Evolutionary conservation across 2,797 vertebrate genomes (phyloP), one percentile per base, ranked within the genome.

Genomic region (Eidolon dupreanum): DNA sequence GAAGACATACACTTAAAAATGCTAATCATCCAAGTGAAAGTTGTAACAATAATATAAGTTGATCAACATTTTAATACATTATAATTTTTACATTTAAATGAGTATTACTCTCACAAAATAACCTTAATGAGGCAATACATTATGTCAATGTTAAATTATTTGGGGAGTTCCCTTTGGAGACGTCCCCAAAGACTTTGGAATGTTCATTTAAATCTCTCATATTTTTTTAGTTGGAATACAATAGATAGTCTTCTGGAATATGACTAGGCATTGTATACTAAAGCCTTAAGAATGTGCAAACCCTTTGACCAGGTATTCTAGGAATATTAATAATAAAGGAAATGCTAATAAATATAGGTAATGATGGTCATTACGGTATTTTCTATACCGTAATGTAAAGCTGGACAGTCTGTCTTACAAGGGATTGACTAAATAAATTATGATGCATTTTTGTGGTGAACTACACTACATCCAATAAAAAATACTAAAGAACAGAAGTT

Each of bases 81-180:
- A 61, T 15, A 89, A 92, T 82, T 88, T 97, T 96, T 70, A 93
- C 5, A 96, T 53, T 36, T 53, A 91, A 94, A 93, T 79, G 15
- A 93, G 8, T 31, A 86, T 55, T 92, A 46, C 2, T 49, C 19
- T 53, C 70, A 88, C 57, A 94, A 91, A 83, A 65, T 66, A 93
- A 88, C 5, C 77, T 57, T 93, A 96, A 61, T 5, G 1, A 92
- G 31, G 53, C 63, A 96, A 87, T 49, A 33, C 8, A 88, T 90
- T 89, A 89, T 85, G 87, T 92, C 43, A 77, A 78, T 46, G 15
- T 59, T 78, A 79, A 88, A 51, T 82, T 95, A 75, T 73, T 93
- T 93, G n/a, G 70, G 26, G 36, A 86, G 16, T 75, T 43, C 59
- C 59, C 59, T 92, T 53, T 92, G 46, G 66, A 91, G 93, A 90